Conservation (phyloP, 2,888 invertebrate species). For the Ceriagrion tenellum region DNA sequence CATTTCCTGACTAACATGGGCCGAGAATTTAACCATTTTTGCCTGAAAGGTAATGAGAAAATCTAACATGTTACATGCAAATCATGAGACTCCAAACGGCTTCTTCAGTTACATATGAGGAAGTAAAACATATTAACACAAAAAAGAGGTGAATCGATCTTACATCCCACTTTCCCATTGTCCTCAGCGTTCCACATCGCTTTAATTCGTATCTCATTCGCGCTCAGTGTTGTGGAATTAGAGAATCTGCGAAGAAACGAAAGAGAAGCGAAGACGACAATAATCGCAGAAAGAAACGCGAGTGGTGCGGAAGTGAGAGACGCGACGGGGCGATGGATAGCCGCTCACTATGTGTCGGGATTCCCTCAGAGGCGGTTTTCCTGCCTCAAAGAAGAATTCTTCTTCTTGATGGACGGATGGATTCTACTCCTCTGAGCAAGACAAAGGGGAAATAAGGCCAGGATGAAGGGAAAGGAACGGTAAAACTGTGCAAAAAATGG, state of each 20-base stretch:
- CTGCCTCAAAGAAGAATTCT: neutral
- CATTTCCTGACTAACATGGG: neutral
- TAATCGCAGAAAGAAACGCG: neutral
- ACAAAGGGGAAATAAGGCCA: neutral
- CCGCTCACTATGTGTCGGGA: neutral
- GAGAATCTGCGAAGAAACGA: neutral
- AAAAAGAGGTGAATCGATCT: neutral
- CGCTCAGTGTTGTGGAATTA: too few species aligned
- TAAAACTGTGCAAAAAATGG: neutral
- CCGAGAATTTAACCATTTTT: neutral
- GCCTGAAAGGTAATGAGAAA: too few species aligned
- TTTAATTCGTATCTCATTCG: too few species aligned
- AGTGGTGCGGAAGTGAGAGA: neutral
- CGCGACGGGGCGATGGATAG: neutral
- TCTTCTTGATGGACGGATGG: neutral
- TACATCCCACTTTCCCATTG: too few species aligned
- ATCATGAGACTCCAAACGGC: neutral
- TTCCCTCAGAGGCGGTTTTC: neutral
- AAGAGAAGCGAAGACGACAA: neutral
- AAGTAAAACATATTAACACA: neutral
- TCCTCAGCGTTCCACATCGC: too few species aligned
- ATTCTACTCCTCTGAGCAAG: neutral
- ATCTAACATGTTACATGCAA: too few species aligned
- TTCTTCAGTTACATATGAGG: neutral
- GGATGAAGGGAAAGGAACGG: neutral